Base-by-base conservation (phyloP, 2,888 invertebrate species). In the Herminia tarsipennalis region DNA sequence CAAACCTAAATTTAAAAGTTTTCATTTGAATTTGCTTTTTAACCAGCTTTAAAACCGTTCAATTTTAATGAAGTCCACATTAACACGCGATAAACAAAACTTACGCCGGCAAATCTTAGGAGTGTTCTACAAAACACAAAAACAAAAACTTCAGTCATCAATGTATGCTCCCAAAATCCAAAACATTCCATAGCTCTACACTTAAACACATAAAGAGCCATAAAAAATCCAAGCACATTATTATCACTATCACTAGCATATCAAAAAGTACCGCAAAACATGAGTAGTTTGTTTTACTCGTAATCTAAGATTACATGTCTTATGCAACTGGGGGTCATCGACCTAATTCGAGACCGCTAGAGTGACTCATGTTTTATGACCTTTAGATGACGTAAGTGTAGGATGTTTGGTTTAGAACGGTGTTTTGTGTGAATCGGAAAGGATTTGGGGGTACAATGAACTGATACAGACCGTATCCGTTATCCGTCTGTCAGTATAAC, bases 251-350 rank as follows among this genome's bases (percentile, higher is more conserved):
- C 45, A 35, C 39, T 27, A 14, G 10, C 22, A 35, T 36, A 45
- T 39, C 46, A 46, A 30, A 47, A 43, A 42, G 37, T 37, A 48
- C 42, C 48, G 42, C 42, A 34, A 42, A 48, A 48, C 45, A 25
- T 45, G 43, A 51, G 56, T 44, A 45, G 49, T 59, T 56, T 65
- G 56, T 67, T 64, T 56, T 46, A 58, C 55, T 47, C 34, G 32
- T 66, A 68, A 66, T 69, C 70, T 55, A 22, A 47, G 46, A 47
- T 46, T 47, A 47, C 33, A 16, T 1, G 32, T 61, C 73, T 83
- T 82, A 81, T 78, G 83, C 71, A 85, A 85, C 71, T 56, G 68
- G 66, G 5, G 85, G 83, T 85, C 85, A 73, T 69, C 66, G 85
- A 56, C 83, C 84, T 68, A 84, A 80, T 86, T 85, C 62, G 73